These are phyloP conservation scores for Netelia melanura DNA, from an alignment of 2,888 invertebrate species.

Conservation along the genomic window DNA sequence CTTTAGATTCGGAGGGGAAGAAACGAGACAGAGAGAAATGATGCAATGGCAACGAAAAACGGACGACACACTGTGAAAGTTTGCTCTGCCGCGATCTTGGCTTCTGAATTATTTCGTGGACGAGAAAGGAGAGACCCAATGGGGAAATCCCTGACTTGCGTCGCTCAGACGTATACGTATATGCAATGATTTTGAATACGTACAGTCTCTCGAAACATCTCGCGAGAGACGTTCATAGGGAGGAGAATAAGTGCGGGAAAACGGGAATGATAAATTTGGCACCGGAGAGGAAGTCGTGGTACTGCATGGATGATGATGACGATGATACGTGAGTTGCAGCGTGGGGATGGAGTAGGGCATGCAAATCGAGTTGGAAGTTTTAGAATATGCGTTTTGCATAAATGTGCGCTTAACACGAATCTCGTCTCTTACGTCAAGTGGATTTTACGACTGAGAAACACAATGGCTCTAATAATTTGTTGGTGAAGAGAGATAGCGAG, in stretches of 20 bases:
- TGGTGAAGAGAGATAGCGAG: too few relatives aligned
- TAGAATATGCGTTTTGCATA: too few relatives aligned
- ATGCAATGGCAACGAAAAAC: not conserved
- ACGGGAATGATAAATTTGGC: slow-evolving; percentile 56
- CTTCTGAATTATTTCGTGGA: slow-evolving; percentile 57
- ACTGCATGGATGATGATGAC: slow-evolving; percentile 13
- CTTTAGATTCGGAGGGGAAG: slow-evolving; percentile 7
- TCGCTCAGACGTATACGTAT: not conserved
- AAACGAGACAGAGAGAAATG: not conserved
- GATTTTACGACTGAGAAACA: too few relatives aligned
- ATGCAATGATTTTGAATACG: slow-evolving; percentile 12
- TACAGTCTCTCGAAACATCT: slow-evolving; percentile 19
- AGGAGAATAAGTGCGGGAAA: slow-evolving; percentile 28
- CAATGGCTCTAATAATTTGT: too few relatives aligned
- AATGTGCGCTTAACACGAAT: too few relatives aligned
- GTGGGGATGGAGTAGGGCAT: not conserved
- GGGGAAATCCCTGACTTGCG: slow-evolving; percentile 12
- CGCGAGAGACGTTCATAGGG: slow-evolving; percentile 26
- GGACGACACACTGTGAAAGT: slow-evolving; percentile 9
- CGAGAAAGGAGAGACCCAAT: slow-evolving; percentile 16
- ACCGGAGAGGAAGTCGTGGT: slow-evolving; percentile 21
- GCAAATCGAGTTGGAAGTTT: not conserved
- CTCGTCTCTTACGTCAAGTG: too few relatives aligned
- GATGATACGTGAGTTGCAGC: slow-evolving; percentile 6
- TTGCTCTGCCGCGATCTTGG: slow-evolving; percentile 19